A percentile compares a stretch with the other conserved stretches of the same genome.
Conservation (phyloP, 2,888 invertebrate genomes). For the Lumbricus terrestris region DNA sequence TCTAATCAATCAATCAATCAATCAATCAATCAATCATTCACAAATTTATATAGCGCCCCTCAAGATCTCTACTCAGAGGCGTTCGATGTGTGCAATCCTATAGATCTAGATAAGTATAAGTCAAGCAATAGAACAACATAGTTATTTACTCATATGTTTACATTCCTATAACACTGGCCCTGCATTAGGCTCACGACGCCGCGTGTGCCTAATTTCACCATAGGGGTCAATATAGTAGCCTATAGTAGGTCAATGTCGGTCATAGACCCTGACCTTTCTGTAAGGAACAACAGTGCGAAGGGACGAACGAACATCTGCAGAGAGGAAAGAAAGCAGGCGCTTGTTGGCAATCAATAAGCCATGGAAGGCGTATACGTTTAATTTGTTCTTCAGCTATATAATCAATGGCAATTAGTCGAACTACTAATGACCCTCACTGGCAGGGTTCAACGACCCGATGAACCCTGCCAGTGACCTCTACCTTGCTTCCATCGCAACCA, state of each 20-base stretch:
- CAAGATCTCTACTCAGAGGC: no score
- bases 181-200: no score
- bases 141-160: neutral
- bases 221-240: no score
- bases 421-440: no score
- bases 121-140: neutral
- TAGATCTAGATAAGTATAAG: neutral
- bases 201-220: neutral
- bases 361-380: neutral
- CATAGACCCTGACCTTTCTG: neutral
- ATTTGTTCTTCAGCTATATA: no score
- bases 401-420: no score
- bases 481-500: neutral
- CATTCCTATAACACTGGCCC: neutral
- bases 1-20: no score
- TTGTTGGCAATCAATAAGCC: neutral
- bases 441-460: neutral
- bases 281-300: neutral
- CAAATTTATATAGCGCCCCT: no score
- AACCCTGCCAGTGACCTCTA: neutral
- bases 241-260: neutral
- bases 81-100: no score
- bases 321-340: neutral
- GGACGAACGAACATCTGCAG: neutral
- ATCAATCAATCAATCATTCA: no score